These are phyloP conservation scores for Himalopsyche anomala DNA, from an alignment of 2,888 invertebrate genomes.

Conservation along the genomic window DNA sequence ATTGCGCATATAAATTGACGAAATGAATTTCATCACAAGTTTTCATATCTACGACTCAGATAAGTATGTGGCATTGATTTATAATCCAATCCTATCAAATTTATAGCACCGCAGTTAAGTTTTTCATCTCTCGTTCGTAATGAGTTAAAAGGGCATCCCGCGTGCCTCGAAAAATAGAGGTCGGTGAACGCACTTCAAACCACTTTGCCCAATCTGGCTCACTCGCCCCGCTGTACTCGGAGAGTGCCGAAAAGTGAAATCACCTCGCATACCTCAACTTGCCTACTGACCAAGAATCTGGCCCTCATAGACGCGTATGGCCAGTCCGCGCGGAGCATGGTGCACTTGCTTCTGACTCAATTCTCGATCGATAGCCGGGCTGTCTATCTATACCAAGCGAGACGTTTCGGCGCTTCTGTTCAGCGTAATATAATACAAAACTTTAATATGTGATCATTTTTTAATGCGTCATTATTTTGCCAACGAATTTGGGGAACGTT, in stretches of 20 bases:
- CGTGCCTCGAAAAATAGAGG: conserved; percentile 11
- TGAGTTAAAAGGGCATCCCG: too few relatives aligned
- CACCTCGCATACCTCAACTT: conserved; percentile 23
- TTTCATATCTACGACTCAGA: too few relatives aligned
- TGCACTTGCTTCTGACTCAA: conserved; percentile 8
- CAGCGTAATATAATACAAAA: too few relatives aligned
- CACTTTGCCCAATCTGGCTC: conserved; percentile 13
- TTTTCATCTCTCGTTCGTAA: too few relatives aligned
- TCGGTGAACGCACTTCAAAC: conserved; percentile 29
- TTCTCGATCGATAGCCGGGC: not conserved
- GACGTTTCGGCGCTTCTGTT: not conserved
- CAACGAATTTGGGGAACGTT: too few relatives aligned
- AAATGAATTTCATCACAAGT: too few relatives aligned
- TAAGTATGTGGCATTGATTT: too few relatives aligned
- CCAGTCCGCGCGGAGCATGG: not conserved
- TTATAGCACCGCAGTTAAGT: too few relatives aligned
- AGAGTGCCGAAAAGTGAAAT: conserved; percentile 32
- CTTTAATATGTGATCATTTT: too few relatives aligned
- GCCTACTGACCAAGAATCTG: conserved; percentile 31
- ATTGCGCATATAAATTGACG: too few relatives aligned
- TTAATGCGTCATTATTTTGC: too few relatives aligned
- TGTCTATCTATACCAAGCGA: not conserved
- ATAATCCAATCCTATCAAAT: too few relatives aligned
- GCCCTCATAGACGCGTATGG: not conserved
- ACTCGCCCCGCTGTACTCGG: conserved; percentile 3